Conservation (phyloP, 2,888 invertebrate genomes). For the Ennomos erosarius region DNA sequence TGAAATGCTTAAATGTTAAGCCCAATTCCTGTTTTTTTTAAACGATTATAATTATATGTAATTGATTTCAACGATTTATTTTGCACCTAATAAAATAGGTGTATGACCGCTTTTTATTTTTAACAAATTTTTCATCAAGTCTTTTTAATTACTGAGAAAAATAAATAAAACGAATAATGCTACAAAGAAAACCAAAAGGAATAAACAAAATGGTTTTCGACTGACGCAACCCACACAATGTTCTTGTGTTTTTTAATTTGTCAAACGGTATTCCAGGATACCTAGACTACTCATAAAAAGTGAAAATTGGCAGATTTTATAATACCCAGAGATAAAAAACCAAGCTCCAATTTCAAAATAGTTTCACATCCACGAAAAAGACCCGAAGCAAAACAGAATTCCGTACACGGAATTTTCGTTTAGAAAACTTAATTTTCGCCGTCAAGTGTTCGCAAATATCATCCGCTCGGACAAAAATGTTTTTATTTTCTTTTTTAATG, state of each 20-base stretch:
- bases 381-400: slow-evolving; percentile 4
- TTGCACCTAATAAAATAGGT: too few species aligned
- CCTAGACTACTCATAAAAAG: not conserved
- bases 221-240: not conserved
- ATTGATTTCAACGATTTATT: too few species aligned
- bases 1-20: too few species aligned
- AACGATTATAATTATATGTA: too few species aligned
- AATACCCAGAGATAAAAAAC: slow-evolving; percentile 2
- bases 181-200: too few species aligned
- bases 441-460: slow-evolving; percentile 33
- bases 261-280: slow-evolving; percentile 2
- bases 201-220: too few species aligned
- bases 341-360: slow-evolving; percentile 4
- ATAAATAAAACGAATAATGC: too few species aligned
- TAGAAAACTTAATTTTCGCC: slow-evolving; percentile 19
- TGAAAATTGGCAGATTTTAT: slow-evolving; percentile 1
- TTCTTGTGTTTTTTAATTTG: not conserved
- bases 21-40: too few species aligned
- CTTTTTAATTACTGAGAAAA: too few species aligned
- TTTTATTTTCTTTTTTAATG: slow-evolving; percentile 46
- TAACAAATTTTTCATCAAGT: too few species aligned
- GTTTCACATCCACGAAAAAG: slow-evolving; percentile 8
- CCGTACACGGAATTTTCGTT: slow-evolving; percentile 12
- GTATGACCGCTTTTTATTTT: too few species aligned
- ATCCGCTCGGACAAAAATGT: slow-evolving; percentile 29